Conservation (phyloP, 2,888 invertebrate species). For the Ceramica pisi region DNA sequence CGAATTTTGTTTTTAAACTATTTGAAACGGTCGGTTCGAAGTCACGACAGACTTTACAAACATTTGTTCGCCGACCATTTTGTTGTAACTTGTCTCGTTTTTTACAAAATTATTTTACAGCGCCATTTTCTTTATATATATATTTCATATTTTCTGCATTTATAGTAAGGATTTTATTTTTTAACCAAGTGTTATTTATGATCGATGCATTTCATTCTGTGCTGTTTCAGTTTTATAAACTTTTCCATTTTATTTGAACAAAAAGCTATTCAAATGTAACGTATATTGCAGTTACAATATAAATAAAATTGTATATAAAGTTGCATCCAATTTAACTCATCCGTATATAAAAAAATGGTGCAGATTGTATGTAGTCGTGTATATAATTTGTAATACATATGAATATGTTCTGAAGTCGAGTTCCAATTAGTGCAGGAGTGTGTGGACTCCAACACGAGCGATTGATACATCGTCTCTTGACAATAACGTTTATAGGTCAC, state of each 20-base stretch:
- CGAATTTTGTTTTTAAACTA: constrained; percentile 62
- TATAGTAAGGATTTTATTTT: constrained; percentile 44
- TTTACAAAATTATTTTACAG: constrained; percentile 33
- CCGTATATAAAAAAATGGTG: constrained; percentile 39
- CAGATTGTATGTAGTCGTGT: constrained; percentile 57
- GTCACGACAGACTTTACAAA: constrained; percentile 47
- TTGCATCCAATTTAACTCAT: constrained; percentile 44
- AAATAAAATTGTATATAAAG: constrained; percentile 35
- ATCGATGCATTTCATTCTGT: constrained; percentile 39
- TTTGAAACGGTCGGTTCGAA: constrained; percentile 44
- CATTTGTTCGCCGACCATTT: constrained; percentile 51
- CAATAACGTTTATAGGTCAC: constrained; percentile 66
- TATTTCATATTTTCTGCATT: constrained; percentile 54
- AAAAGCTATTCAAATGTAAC: constrained; percentile 16
- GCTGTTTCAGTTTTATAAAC: constrained; percentile 7
- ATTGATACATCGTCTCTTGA: constrained; percentile 60
- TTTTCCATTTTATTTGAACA: neutral
- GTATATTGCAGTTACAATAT: constrained; percentile 11
- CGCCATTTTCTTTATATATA: constrained; percentile 19
- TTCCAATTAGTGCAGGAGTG: constrained; percentile 44
- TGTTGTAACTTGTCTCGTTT: constrained; percentile 48
- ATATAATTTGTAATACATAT: constrained; percentile 60
- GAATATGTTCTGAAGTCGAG: constrained; percentile 54
- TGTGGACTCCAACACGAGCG: constrained; percentile 35
- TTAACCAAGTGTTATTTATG: constrained; percentile 1